These are phyloP conservation scores for Pemphredon lugubris DNA, from an alignment of 2,888 invertebrate species.

Conservation along the genomic window DNA sequence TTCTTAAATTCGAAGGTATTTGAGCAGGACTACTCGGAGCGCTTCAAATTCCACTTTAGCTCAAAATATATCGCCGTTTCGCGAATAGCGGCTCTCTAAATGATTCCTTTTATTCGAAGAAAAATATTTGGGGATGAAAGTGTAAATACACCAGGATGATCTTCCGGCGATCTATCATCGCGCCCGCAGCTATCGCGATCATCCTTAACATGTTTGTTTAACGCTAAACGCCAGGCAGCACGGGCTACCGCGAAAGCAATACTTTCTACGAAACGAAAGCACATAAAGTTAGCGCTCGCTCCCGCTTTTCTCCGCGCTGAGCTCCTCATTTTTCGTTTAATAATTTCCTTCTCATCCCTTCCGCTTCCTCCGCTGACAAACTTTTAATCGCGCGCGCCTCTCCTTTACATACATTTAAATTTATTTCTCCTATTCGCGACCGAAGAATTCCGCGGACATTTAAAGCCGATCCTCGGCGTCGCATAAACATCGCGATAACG, in stretches of 20 bases:
- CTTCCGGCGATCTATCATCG: conserved; percentile 42
- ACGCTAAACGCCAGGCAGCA: conserved; percentile 49
- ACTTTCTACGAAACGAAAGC: conserved; percentile 56
- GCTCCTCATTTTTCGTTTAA: neutral
- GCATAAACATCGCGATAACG: too few relatives aligned
- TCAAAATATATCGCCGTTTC: conserved; percentile 15
- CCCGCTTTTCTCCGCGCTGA: conserved; percentile 5
- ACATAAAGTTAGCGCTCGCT: conserved; percentile 30
- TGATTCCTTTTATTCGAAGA: conserved; percentile 23
- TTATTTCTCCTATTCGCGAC: too few relatives aligned
- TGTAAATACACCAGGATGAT: conserved; percentile 16
- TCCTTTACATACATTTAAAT: neutral
- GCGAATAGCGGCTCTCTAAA: conserved; percentile 7
- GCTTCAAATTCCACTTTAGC: conserved; percentile 20
- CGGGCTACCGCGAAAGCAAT: conserved; percentile 50
- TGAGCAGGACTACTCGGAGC: conserved; percentile 14
- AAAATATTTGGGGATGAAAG: conserved; percentile 35
- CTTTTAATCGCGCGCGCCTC: neutral
- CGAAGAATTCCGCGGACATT: too few relatives aligned
- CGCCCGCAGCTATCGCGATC: conserved; percentile 33
- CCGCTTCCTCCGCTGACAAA: neutral
- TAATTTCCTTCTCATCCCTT: neutral
- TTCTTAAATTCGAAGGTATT: conserved; percentile 31
- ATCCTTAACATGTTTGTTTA: conserved; percentile 55
- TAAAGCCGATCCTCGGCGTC: too few relatives aligned